These are phyloP conservation scores for Melanotaenia trifasciata DNA, from an alignment of 2,797 vertebrate genomes.

Conservation along the genomic window DNA sequence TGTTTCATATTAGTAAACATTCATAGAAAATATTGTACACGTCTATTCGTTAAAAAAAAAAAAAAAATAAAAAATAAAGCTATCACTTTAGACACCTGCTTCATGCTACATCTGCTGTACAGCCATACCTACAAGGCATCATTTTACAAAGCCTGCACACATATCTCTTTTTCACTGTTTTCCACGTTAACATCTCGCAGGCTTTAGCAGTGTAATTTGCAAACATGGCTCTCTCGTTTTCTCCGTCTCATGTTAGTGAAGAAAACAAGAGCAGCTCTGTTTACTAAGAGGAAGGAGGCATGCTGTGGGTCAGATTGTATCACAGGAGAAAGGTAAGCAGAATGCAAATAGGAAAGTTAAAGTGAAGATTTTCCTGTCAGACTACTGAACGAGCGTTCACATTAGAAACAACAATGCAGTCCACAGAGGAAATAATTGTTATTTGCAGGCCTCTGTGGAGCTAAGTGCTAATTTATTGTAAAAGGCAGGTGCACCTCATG, in stretches of 20 bases:
- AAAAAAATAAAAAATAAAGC: too few species aligned
- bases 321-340: background rate
- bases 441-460: background rate
- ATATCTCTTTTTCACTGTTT: conserved; percentile 5
- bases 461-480: conserved; percentile 17
- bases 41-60: background rate
- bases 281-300: background rate
- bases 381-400: conserved; percentile 4
- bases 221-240: background rate
- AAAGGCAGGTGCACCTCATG: conserved; percentile 34
- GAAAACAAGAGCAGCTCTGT: conserved; percentile 2
- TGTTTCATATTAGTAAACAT: too few species aligned
- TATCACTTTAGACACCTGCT: background rate
- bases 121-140: background rate
- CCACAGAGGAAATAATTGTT: background rate
- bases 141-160: conserved; percentile 18
- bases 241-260: background rate
- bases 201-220: background rate
- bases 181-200: conserved; percentile 4
- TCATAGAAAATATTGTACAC: background rate
- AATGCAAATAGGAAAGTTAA: conserved; percentile 2
- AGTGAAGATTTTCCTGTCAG: background rate
- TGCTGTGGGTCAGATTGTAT: background rate
- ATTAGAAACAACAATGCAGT: background rate
- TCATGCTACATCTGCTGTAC: conserved; percentile 4